phyloP scores from a whole-genome alignment of 2,113 vertebrate genomes.

The Lagopus muta region DNA sequence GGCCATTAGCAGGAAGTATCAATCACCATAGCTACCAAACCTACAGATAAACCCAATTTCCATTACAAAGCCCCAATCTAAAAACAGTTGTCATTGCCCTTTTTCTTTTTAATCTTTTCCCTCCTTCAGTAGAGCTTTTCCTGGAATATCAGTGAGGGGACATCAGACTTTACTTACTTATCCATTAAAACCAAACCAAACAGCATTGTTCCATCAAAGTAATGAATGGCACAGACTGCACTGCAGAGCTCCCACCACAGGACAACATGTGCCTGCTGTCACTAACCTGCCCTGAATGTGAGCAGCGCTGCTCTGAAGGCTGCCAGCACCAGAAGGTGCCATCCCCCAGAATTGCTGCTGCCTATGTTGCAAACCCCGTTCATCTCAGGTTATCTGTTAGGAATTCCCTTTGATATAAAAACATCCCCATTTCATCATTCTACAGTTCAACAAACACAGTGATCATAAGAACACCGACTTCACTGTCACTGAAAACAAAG shows the following conservation, averaged over 20 bases:
- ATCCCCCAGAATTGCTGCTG: neutral
- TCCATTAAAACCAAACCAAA: neutral
- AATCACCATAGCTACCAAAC: neutral
- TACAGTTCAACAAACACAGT: neutral
- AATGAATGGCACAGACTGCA: neutral
- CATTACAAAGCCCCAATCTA: neutral
- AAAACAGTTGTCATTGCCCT: neutral
- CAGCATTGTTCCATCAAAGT: neutral
- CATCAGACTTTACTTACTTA: neutral
- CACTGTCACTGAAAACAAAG: neutral
- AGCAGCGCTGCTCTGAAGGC: neutral
- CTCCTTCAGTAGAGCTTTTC: neutral
- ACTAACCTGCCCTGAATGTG: neutral
- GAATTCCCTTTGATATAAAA: neutral
- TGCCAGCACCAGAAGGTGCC: neutral
- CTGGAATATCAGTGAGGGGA: neutral
- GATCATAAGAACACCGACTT: neutral
- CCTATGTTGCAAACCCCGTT: accelerated
- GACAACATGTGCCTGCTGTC: neutral
- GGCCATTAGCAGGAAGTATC: neutral
- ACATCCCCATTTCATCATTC: neutral
- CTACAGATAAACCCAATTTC: neutral
- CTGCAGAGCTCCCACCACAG: neutral
- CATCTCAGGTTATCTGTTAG: neutral
- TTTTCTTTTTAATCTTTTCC: neutral